Evolutionary conservation across 92 coral and sea anemone species (phyloP).

Genomic region (Anthopleura xanthogrammica): DNA sequence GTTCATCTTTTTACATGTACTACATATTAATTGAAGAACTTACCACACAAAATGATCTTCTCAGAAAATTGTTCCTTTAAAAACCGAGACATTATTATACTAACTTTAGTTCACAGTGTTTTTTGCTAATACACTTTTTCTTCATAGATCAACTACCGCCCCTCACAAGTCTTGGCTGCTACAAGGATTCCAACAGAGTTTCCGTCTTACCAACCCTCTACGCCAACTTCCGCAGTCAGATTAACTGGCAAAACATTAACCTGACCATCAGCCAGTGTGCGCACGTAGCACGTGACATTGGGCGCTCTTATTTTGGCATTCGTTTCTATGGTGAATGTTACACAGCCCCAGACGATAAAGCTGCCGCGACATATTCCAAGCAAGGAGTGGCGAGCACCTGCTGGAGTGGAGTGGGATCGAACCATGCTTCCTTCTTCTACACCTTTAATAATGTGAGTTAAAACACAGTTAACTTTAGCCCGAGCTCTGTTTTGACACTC

Average conservation of each 20-base stretch:
- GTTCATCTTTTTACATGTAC: no score
- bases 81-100: no score
- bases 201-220: constrained; percentile 48
- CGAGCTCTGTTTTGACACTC: no score
- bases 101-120: no score
- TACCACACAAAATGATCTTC: no score
- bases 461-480: no score
- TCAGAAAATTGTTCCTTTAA: no score
- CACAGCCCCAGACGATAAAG: constrained; percentile 34
- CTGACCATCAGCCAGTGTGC: constrained; percentile 64
- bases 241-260: constrained; percentile 53
- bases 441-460: constrained; percentile 1
- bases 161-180: constrained; percentile 65
- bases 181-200: constrained; percentile 18
- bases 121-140: no score
- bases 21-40: no score
- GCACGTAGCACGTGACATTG: constrained; percentile 57
- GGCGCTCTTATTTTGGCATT: constrained; percentile 58
- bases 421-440: constrained; percentile 1
- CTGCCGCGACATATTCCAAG: constrained; percentile 18
- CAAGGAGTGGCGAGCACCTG: constrained; percentile 23
- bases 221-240: constrained; percentile 58
- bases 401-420: constrained; percentile 41
- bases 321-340: constrained; percentile 85
- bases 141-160: constrained; percentile 47